Conservation (phyloP, 1,140 invertebrate species). For the Nebria ingens region DNA sequence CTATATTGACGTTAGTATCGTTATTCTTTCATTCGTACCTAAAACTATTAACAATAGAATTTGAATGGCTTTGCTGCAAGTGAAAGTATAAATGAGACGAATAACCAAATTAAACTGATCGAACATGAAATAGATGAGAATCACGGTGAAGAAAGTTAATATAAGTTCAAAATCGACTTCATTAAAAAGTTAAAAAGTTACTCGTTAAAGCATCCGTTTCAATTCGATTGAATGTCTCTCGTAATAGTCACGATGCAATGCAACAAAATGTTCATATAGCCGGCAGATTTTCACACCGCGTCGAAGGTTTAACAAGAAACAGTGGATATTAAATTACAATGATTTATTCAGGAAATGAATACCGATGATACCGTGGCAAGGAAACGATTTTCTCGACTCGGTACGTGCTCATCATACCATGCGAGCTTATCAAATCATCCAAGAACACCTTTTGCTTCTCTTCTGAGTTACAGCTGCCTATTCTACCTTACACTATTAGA, state of each 20-base stretch:
- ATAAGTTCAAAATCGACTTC: too few relatives aligned
- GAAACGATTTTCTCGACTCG: not conserved
- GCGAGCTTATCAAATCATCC: not conserved
- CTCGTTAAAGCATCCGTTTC: too few relatives aligned
- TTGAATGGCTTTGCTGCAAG: too few relatives aligned
- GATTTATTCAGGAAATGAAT: constrained; percentile 36
- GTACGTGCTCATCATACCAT: not conserved
- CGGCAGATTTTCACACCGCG: not conserved
- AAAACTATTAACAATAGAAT: too few relatives aligned
- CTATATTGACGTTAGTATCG: too few relatives aligned
- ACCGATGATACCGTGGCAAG: constrained; percentile 20
- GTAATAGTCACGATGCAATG: too few relatives aligned
- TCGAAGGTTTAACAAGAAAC: not conserved
- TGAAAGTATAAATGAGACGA: too few relatives aligned
- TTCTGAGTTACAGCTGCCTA: not conserved
- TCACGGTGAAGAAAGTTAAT: not conserved
- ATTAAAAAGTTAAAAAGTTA: not conserved
- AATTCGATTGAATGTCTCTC: not conserved
- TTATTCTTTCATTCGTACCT: too few relatives aligned
- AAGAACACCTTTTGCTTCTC: too few relatives aligned
- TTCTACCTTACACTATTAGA: not conserved
- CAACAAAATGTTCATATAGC: too few relatives aligned
- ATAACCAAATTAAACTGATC: not conserved
- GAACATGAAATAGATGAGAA: not conserved
- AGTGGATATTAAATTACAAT: constrained; percentile 32